Evolutionary conservation across 2,888 invertebrate genomes (phyloP).

Genomic region (Dioctria linearis): DNA sequence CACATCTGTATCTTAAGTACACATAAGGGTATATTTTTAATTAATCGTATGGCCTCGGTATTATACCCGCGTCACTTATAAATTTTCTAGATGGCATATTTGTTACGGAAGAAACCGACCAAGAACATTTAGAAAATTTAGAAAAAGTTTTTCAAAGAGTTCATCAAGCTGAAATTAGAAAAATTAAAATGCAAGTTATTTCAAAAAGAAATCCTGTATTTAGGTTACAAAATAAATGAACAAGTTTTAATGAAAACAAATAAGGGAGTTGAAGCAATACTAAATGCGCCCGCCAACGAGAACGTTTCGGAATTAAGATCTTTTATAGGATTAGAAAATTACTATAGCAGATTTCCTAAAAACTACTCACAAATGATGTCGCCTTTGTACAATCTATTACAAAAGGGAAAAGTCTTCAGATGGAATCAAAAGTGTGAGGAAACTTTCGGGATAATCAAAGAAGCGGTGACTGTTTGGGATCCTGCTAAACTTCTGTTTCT

Average conservation of each 20-base stretch:
- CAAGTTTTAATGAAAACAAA: conserved; percentile 61
- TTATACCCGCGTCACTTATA: conserved; percentile 54
- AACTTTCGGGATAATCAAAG: too few relatives aligned
- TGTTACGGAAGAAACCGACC: conserved; percentile 60
- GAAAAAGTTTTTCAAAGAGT: conserved; percentile 59
- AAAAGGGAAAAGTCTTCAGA: too few relatives aligned
- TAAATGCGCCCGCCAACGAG: too few relatives aligned
- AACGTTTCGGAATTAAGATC: too few relatives aligned
- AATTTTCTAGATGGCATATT: conserved; percentile 61
- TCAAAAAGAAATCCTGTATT: conserved; percentile 59
- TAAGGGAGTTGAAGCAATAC: too few relatives aligned
- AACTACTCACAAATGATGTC: too few relatives aligned
- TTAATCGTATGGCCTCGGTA: not conserved
- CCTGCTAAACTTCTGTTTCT: too few relatives aligned
- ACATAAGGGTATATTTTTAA: not conserved
- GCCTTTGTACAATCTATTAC: too few relatives aligned
- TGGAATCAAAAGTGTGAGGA: too few relatives aligned
- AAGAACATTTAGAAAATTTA: conserved; percentile 61
- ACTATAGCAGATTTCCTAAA: too few relatives aligned
- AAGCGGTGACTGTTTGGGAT: too few relatives aligned
- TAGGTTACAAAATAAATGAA: conserved; percentile 63
- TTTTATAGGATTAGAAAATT: too few relatives aligned
- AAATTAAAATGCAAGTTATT: conserved; percentile 64
- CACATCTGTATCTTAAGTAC: conserved; percentile 62
- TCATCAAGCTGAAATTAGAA: conserved; percentile 61